Evolutionary conservation across 2,888 invertebrate species (phyloP).

Genomic region (Sinotaia quadrata): DNA sequence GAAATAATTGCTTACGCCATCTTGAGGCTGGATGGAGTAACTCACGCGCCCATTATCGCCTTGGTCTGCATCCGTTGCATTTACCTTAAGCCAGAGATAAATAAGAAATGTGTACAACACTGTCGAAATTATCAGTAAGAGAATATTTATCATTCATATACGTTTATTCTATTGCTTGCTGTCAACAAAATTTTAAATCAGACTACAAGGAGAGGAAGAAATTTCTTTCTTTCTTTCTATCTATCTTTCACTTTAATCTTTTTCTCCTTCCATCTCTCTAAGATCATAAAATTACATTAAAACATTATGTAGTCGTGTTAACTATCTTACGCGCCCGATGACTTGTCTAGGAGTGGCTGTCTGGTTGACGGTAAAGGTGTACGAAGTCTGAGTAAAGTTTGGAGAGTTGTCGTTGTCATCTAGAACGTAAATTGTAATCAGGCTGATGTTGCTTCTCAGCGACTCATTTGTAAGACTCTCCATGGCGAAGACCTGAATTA

Average conservation of each 20-base stretch:
- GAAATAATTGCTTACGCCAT: conserved; percentile 3
- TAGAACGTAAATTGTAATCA: conserved; percentile 23
- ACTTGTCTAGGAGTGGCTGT: conserved; percentile 5
- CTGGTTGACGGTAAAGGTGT: conserved; percentile 21
- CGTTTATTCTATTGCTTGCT: no score
- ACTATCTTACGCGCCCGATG: conserved; percentile 33
- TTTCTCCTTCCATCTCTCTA: no score
- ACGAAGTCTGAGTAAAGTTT: neutral
- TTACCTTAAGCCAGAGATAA: no score
- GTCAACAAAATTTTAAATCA: no score
- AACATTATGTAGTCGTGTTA: no score
- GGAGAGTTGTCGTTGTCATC: conserved; percentile 39
- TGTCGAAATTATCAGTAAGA: no score
- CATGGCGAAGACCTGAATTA: conserved; percentile 33
- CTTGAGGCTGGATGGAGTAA: conserved; percentile 4
- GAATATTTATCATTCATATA: no score
- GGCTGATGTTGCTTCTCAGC: conserved; percentile 20
- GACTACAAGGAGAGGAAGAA: no score
- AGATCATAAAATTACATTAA: no score
- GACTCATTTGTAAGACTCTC: conserved; percentile 23
- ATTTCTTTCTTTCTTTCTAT: no score
- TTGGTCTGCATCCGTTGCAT: conserved; percentile 29
- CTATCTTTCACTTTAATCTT: no score
- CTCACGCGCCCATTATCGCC: conserved; percentile 21
- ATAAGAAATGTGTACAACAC: no score